phyloP scores from a whole-genome alignment of 2,113 vertebrate genomes.

The Muscicapa adusta region DNA sequence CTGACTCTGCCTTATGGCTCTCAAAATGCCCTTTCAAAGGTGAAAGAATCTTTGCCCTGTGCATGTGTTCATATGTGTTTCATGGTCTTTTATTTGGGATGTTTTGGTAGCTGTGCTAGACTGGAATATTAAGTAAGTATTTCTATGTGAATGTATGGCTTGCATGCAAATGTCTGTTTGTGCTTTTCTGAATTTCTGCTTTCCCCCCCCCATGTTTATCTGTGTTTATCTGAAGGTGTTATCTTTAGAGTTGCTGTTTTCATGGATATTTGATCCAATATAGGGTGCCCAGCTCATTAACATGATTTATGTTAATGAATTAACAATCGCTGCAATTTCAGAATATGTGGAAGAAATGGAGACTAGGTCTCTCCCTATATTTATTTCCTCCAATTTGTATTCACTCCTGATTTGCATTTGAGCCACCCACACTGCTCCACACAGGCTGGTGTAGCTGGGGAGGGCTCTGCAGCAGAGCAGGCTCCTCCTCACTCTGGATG shows the following conservation, averaged over 20 bases:
- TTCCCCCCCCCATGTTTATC: fast-evolving
- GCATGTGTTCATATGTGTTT: background rate
- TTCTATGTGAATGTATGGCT: background rate
- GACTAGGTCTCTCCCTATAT: background rate
- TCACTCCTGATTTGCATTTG: background rate
- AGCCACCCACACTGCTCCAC: background rate
- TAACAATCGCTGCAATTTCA: background rate
- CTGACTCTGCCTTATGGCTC: background rate
- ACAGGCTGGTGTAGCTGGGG: background rate
- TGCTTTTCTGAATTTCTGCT: background rate
- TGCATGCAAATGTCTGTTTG: background rate
- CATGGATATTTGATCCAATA: background rate
- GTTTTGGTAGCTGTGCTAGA: background rate
- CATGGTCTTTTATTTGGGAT: background rate
- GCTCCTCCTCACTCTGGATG: background rate
- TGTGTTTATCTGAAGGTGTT: background rate
- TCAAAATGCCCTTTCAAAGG: background rate
- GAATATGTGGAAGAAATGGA: background rate
- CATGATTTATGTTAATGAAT: background rate
- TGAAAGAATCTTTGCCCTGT: background rate
- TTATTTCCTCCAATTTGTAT: background rate
- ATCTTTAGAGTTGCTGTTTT: background rate
- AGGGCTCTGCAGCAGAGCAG: background rate
- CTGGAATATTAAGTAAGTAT: background rate
- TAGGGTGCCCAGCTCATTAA: background rate